phyloP scores from a whole-genome alignment of 2,888 invertebrate species.

The Nymphalis polychloros region DNA sequence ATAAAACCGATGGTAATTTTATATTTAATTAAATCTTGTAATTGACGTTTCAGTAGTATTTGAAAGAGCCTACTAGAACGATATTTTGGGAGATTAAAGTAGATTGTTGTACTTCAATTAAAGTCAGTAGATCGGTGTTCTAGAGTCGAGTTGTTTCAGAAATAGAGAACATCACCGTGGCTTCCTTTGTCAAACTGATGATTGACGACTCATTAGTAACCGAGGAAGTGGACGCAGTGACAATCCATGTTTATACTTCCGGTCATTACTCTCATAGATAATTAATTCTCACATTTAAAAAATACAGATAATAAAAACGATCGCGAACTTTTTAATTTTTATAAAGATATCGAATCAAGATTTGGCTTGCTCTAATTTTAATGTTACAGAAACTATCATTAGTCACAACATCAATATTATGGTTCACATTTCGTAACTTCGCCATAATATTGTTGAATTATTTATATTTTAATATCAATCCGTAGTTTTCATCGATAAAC shows the following conservation, averaged over 20 bases:
- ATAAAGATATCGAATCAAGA: background rate
- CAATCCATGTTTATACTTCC: slow-evolving; percentile 28
- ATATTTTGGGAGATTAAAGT: background rate
- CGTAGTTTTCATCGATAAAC: background rate
- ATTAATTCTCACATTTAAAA: background rate
- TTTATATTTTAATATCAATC: background rate
- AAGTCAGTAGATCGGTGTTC: background rate
- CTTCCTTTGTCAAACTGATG: slow-evolving; percentile 30
- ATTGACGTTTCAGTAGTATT: too few relatives aligned
- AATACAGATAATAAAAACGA: background rate
- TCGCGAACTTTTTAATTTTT: background rate
- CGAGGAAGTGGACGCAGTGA: slow-evolving; percentile 29
- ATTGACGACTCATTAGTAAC: slow-evolving; percentile 34
- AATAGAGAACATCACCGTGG: slow-evolving; percentile 22
- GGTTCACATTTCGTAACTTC: background rate
- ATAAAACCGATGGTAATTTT: too few relatives aligned
- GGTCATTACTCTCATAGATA: slow-evolving; percentile 18
- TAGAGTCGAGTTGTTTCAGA: slow-evolving; percentile 10
- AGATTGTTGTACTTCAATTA: background rate
- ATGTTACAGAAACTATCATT: background rate
- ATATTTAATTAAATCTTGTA: too few relatives aligned
- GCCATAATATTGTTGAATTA: background rate
- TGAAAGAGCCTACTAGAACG: too few relatives aligned
- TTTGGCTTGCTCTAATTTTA: background rate
- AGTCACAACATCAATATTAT: slow-evolving; percentile 2